Percentiles rank a stretch among this genome's conserved stretches.
These are phyloP conservation scores for Natator depressus DNA, from an alignment of 2,113 vertebrate species.

Conservation along the genomic window DNA sequence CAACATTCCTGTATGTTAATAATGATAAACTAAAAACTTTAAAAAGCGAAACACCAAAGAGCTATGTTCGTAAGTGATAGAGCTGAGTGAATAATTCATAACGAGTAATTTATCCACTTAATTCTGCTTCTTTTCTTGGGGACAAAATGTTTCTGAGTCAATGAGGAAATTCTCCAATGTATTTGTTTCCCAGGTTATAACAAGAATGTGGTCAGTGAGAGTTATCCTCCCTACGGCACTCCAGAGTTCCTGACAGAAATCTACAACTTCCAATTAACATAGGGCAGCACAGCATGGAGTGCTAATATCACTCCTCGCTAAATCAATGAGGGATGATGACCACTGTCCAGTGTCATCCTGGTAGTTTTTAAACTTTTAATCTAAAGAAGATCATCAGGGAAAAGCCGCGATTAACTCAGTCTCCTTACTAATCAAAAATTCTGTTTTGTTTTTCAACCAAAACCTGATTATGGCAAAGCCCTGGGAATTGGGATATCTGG, in stretches of 20 bases:
- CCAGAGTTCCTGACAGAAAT: not conserved
- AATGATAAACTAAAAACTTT: not conserved
- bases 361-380: not conserved
- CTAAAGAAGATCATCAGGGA: not conserved
- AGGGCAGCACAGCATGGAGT: not conserved
- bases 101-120: not conserved
- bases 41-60: constrained; percentile 3
- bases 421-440: not conserved
- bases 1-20: not conserved
- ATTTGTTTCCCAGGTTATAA: not conserved
- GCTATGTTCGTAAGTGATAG: not conserved
- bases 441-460: not conserved
- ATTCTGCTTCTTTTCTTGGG: not conserved
- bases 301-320: not conserved
- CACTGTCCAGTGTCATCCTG: not conserved
- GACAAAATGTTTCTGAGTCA: not conserved
- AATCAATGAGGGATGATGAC: not conserved
- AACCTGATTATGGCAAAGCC: not conserved
- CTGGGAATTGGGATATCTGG: not conserved
- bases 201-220: not conserved
- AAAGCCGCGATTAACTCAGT: not conserved
- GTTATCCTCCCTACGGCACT: not conserved
- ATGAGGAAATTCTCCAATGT: not conserved
- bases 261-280: not conserved
- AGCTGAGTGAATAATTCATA: constrained; percentile 6